Base-by-base conservation (phyloP, 2,888 invertebrate genomes). In the Prostheceraeus crozeri region DNA sequence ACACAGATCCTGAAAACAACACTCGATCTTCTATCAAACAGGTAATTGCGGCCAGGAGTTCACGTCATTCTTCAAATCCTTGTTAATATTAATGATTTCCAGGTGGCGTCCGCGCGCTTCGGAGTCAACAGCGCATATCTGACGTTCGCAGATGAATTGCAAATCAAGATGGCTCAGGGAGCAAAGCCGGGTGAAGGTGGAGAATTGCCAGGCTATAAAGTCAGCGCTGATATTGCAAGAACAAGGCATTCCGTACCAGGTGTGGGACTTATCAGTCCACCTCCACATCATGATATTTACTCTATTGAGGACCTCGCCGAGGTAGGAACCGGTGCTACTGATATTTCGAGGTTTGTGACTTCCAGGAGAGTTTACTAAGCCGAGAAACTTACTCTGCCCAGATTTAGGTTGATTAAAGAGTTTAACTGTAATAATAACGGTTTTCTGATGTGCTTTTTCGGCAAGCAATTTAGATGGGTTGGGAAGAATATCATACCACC, bases 111-210 rank as follows among this genome's bases (percentile, higher is more conserved):
- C 4, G 98, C 96, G 4, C 83, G 98, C 52, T 98, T 98, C 78
- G 96, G 98, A 6, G 98, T 98, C 2, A 98, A 94, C 0, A 90
- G 93, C 11, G 86, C 91, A 0, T 98, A 98, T 75, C 78, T 98
- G 66, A 91, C 94, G 6, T 89, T 96, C 78, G 89, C 96, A 0
- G 96, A 98, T 77, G 96, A 98, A 76, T 76, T 98, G 66, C 98
- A 98, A 79, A 98, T 98, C 72, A 98, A 98, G 80, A 98, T 98
- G 96, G 96, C 98, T 4, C 91, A 98, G 79, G 94, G 96, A 1
- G 96, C 98, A 58, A 98, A 98, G 76, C 96, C 98, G 0, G 98
- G 98, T 0, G 96, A 98, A 78, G 96, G 96, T 21, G 96, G 96
- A 1, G 96, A 98, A 77, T 76, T 98, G 59, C 96, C 96, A 0